These are phyloP conservation scores for Penaeus monodon DNA, from an alignment of 2,888 invertebrate species.

Conservation along the genomic window DNA sequence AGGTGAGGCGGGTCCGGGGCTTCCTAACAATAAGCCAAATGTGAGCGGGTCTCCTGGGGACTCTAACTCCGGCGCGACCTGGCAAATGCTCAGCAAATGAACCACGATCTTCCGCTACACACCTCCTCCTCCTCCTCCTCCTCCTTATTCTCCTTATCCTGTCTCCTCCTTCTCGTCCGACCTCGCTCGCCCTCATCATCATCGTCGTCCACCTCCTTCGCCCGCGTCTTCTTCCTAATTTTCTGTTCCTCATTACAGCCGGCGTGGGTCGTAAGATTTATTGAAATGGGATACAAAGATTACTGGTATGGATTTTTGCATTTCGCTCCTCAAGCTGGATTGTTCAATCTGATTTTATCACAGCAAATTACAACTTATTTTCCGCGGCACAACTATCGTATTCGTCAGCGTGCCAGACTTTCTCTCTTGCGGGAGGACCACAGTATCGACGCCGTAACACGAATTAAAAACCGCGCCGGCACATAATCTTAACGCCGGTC, in stretches of 20 bases:
- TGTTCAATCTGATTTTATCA: slow-evolving; percentile 24
- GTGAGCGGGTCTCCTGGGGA: slow-evolving; percentile 60
- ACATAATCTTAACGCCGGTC: no score
- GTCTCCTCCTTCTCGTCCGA: background rate
- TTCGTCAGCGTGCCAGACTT: no score
- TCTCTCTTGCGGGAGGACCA: no score
- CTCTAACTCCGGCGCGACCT: slow-evolving; percentile 61
- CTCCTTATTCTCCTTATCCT: slow-evolving; percentile 27
- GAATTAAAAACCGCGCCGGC: no score
- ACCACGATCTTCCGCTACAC: slow-evolving; percentile 48
- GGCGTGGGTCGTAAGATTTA: slow-evolving; percentile 32
- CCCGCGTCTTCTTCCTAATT: slow-evolving; percentile 20
- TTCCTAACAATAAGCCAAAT: slow-evolving; percentile 61
- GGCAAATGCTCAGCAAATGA: slow-evolving; percentile 61
- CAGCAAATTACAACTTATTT: slow-evolving; percentile 35
- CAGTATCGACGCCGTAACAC: no score
- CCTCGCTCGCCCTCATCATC: background rate
- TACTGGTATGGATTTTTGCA: slow-evolving; percentile 24
- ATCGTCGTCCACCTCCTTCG: slow-evolving; percentile 7
- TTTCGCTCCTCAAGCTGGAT: slow-evolving; percentile 17
- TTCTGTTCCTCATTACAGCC: slow-evolving; percentile 39
- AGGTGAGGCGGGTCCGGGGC: slow-evolving; percentile 53
- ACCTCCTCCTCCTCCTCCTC: slow-evolving; percentile 36
- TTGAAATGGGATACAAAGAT: slow-evolving; percentile 28
- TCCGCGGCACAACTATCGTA: no score